Conservation (phyloP, 1,140 invertebrate species). For the Steinernema feltiae region DNA sequence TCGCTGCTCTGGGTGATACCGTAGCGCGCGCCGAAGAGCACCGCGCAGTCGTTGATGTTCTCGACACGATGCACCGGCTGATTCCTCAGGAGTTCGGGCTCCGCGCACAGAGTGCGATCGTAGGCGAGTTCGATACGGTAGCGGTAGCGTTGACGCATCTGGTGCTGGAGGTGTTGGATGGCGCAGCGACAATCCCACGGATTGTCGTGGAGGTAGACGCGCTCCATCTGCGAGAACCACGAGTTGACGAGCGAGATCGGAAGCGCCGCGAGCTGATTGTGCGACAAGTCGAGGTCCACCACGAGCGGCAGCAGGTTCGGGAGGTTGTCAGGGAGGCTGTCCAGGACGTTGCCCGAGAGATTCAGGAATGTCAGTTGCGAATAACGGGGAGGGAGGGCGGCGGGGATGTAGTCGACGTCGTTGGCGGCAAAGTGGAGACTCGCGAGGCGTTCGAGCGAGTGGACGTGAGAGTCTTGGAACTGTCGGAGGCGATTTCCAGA, state of each 20-base stretch:
- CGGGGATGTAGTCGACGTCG: not conserved
- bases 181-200: constrained; percentile 17
- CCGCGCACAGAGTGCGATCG: not conserved
- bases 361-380: constrained; percentile 10
- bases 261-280: not conserved
- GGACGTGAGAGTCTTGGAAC: not conserved
- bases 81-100: not conserved
- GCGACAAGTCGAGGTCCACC: not conserved
- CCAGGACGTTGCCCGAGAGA: constrained; percentile 3
- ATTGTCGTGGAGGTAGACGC: not conserved
- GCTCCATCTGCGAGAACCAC: constrained; percentile 4
- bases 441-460: not conserved
- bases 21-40: constrained; percentile 15
- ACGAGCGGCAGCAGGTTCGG: not conserved
- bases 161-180: constrained; percentile 6
- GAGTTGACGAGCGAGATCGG: constrained; percentile 12
- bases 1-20: constrained; percentile 6
- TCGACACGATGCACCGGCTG: not conserved
- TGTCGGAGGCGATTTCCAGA: not conserved
- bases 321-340: constrained; percentile 6
- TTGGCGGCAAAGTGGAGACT: not conserved
- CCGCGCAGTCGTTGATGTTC: constrained; percentile 11
- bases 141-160: constrained; percentile 10
- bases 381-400: not conserved
- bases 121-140: constrained; percentile 8